Base-by-base conservation (phyloP, 1,140 invertebrate species). In the Whitmania pigra region DNA sequence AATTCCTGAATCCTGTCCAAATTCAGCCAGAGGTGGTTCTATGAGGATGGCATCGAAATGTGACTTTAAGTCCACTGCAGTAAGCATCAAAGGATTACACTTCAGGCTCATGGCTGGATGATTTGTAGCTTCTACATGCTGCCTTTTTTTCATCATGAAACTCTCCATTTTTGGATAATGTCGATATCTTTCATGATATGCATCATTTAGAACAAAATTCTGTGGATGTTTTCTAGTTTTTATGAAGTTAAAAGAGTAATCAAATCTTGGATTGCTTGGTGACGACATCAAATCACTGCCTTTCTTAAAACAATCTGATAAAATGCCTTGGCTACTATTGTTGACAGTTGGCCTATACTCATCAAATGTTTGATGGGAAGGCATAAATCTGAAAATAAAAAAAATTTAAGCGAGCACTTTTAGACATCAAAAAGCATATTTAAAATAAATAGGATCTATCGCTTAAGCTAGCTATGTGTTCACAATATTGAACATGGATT, bases 201-300 rank as follows among this genome's bases (percentile, higher is more conserved):
- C 94, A 31, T 95, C 93, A 83, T 97, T 94, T 72, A 94, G 82
- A 73, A 99, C 97, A 80, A 97, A 98, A 84, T 99, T 99, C 82
- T 98, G 94, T 5, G 94, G 94, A 73, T 94, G 84, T 81, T 98
- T 94, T 0, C 94, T 94, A 0, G 94, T 97, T 82, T 98, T 94
- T 5, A 99, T 94, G 85, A 97, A 98, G 83, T 99, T 93, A 80
- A 98, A 94, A 82, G 94, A 97, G 79, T 99, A 99, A 83, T 98
- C 95, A 86, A 98, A 98, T 80, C 98, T 94, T 0, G 94, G 94
- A 85, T 98, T 98, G 18, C 43, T 49, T 49, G 43, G 43, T 7
- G 43, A 49, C 9, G 43, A 49, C 43, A 49, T 49, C 15, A 49
- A 49, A 49, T 49, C 43, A 49, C 9, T 49, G 43, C 15, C 15